Evolutionary conservation across 2,797 vertebrate genomes (phyloP).

Genomic region (Malacoctenus gilli): DNA sequence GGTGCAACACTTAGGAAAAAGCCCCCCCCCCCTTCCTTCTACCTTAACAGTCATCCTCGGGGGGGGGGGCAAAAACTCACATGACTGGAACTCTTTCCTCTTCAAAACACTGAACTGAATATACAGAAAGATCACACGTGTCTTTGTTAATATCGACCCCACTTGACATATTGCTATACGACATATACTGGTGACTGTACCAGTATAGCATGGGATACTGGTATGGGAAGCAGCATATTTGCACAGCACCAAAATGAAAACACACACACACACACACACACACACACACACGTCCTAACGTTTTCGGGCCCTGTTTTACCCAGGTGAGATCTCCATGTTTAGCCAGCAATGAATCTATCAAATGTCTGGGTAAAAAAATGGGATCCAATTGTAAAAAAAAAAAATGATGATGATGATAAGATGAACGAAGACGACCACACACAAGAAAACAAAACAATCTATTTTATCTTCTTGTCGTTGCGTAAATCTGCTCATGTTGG

Average conservation of each 20-base stretch:
- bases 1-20: slow-evolving; percentile 46
- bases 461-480: slow-evolving; percentile 76
- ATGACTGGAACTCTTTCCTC: slow-evolving; percentile 49
- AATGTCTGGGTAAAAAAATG: slow-evolving; percentile 45
- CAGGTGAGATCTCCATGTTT: slow-evolving; percentile 56
- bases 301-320: slow-evolving; percentile 52
- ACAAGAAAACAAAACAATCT: slow-evolving; percentile 54
- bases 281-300: neutral
- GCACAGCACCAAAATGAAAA: slow-evolving; percentile 71
- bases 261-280: neutral
- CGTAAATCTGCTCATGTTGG: slow-evolving; percentile 77
- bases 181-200: slow-evolving; percentile 61
- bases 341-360: slow-evolving; percentile 58
- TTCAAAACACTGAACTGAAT: slow-evolving; percentile 61
- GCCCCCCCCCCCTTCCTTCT: no score
- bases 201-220: slow-evolving; percentile 68
- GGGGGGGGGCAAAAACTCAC: slow-evolving; percentile 51
- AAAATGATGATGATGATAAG: no score
- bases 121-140: slow-evolving; percentile 46
- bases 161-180: slow-evolving; percentile 55
- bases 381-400: slow-evolving; percentile 41
- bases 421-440: slow-evolving; percentile 3
- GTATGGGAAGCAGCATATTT: slow-evolving; percentile 73
- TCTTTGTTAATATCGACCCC: slow-evolving; percentile 64
- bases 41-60: slow-evolving; percentile 30